Percentiles rank a stretch among this genome's conserved stretches.
Conservation (phyloP, 2,888 invertebrate species). For the Andrena minutula region DNA sequence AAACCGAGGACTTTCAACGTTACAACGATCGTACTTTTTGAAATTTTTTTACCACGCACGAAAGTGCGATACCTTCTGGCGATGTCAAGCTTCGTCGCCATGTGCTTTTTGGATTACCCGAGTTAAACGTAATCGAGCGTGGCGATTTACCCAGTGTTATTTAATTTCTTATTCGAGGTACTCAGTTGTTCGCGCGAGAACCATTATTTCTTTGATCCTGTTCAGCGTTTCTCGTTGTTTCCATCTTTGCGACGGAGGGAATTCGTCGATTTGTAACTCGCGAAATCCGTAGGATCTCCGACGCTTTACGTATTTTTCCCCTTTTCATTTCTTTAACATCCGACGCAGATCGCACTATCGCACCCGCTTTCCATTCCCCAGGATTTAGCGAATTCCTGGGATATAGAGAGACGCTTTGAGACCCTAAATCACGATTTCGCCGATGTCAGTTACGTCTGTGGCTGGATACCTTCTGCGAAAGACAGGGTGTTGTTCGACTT, state of each 20-base stretch:
- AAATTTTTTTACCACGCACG: not conserved
- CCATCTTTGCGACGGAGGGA: not conserved
- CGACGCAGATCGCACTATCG: not conserved
- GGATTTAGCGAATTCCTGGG: slow-evolving; percentile 37
- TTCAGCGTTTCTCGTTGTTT: not conserved
- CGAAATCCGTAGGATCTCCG: not conserved
- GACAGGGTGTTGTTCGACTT: slow-evolving; percentile 85
- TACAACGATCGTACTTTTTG: not conserved
- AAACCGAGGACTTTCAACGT: slow-evolving; percentile 33
- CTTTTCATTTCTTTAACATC: slow-evolving; percentile 1
- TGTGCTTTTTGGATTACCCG: not conserved
- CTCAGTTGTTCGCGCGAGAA: not conserved
- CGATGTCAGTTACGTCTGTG: slow-evolving; percentile 87
- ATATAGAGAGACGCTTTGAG: slow-evolving; percentile 69
- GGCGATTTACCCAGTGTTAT: not conserved
- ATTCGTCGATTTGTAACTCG: not conserved
- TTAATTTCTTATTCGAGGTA: not conserved
- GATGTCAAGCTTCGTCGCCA: not conserved
- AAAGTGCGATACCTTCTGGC: slow-evolving; percentile 21
- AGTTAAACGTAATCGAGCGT: not conserved
- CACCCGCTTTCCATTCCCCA: slow-evolving; percentile 28
- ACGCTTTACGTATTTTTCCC: not conserved
- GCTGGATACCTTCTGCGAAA: slow-evolving; percentile 86
- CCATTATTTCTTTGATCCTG: not conserved
- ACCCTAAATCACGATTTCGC: slow-evolving; percentile 85